Conservation (phyloP, 2,797 vertebrate genomes). For the Microchirus variegatus region DNA sequence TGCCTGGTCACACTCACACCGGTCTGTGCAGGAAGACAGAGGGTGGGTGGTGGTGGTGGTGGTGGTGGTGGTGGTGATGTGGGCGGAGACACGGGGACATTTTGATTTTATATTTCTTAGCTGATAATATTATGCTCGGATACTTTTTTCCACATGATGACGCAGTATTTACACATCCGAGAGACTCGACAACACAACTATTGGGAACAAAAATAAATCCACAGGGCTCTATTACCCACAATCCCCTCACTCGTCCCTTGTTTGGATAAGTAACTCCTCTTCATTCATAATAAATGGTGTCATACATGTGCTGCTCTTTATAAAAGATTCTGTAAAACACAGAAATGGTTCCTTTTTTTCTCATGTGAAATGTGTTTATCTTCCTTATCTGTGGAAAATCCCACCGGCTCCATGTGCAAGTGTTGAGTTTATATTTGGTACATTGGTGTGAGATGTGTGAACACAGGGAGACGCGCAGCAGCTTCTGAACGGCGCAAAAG, state of each 20-base stretch:
- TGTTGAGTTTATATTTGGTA: conserved; percentile 8
- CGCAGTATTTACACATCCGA: conserved; percentile 60
- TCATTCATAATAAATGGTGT: conserved; percentile 55
- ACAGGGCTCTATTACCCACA: conserved; percentile 50
- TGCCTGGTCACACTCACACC: conserved; percentile 73
- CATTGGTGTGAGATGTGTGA: too few species aligned
- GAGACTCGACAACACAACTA: conserved; percentile 17
- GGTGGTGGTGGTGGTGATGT: conserved; percentile 18
- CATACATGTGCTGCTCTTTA: conserved; percentile 29
- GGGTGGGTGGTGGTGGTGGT: conserved; percentile 23
- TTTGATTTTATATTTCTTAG: conserved; percentile 32
- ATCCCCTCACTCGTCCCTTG: conserved; percentile 51
- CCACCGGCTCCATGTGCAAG: conserved; percentile 1
- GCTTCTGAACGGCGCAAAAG: conserved; percentile 54
- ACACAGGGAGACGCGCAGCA: conserved; percentile 47
- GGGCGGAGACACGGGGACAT: conserved; percentile 17
- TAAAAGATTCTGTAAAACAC: conserved; percentile 8
- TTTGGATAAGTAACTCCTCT: conserved; percentile 62
- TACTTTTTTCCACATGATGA: conserved; percentile 44
- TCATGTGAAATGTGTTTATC: conserved; percentile 14
- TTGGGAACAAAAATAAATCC: conserved; percentile 32
- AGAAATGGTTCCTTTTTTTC: neutral
- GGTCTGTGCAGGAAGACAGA: conserved; percentile 34
- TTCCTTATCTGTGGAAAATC: conserved; percentile 12
- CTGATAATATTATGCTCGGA: conserved; percentile 45